Percentiles rank a stretch among this genome's conserved stretches.
phyloP scores from a whole-genome alignment of 1,140 invertebrate species.

The Leptinotarsa defecta region DNA sequence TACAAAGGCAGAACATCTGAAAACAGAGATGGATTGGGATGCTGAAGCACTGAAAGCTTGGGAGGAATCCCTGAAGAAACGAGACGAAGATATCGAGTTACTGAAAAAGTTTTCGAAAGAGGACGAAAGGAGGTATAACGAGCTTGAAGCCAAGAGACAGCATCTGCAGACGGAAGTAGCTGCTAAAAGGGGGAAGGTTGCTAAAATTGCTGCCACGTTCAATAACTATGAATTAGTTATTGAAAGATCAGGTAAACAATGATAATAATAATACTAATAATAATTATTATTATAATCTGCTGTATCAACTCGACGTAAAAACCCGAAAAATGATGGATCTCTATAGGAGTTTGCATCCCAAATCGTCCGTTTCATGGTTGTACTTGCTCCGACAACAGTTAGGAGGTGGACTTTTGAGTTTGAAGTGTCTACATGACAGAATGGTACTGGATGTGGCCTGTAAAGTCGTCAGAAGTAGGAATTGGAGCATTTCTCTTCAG shows the following conservation, averaged over 20 bases:
- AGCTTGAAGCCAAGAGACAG: slow-evolving; percentile 60
- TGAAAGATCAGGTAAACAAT: slow-evolving; percentile 53
- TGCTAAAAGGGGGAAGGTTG: slow-evolving; percentile 56
- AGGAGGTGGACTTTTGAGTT: too few relatives aligned
- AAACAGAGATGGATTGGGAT: slow-evolving; percentile 65
- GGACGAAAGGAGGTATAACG: slow-evolving; percentile 66
- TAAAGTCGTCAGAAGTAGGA: too few relatives aligned
- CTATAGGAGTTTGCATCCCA: too few relatives aligned
- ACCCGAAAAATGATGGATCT: too few relatives aligned
- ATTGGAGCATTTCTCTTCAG: too few relatives aligned
- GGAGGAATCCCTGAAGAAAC: slow-evolving; percentile 65
- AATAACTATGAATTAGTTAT: slow-evolving; percentile 60
- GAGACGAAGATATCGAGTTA: slow-evolving; percentile 64
- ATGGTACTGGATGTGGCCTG: too few relatives aligned
- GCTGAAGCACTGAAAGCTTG: slow-evolving; percentile 64
- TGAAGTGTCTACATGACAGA: too few relatives aligned
- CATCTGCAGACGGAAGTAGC: slow-evolving; percentile 61
- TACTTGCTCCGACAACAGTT: too few relatives aligned
- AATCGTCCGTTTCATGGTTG: too few relatives aligned
- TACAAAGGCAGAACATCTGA: slow-evolving; percentile 62
- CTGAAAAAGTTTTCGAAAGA: slow-evolving; percentile 68
- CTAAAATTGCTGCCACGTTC: slow-evolving; percentile 59
- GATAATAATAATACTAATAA: too few relatives aligned
- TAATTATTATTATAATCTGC: too few relatives aligned
- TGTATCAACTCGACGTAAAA: too few relatives aligned